Base-by-base conservation (phyloP, 2,888 invertebrate species). In the Diplolepis rosae region DNA sequence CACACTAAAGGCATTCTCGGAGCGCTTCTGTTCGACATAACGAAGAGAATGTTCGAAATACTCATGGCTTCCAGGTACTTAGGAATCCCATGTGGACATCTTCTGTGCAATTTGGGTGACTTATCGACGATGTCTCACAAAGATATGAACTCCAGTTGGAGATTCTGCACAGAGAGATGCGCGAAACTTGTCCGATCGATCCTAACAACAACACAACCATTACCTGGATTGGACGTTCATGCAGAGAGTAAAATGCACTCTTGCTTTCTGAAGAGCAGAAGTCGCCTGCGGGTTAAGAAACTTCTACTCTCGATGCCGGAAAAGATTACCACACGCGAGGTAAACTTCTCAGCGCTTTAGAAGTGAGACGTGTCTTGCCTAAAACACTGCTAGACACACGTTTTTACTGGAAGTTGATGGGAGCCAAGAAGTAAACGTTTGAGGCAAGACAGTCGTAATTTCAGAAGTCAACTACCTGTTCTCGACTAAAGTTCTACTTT, bases 21-120 rank as follows among this genome's bases (percentile, higher is more conserved):
- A 61, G 61, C 39, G 61, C 61, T 61, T 61, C 61, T 61, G 61
- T 61, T 61, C 39, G 61, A 42, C 39, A 61, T 61, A 39, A 39
- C 39, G 7, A 24, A 39, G 61, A 39, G 61, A 61, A 61, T 61
- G 61, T 39, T 61, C 61, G 39, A 61, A 61, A 61, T 61, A 61
- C 61, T 39, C 39, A 56, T 18, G 61, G 61, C 61, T 61, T 61
- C 24, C n/a, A 24, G 27, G 61, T 61, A 61, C 61, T 61, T 61
- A 42, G 39, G 35, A 61, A 61, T 61, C 39, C 61, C 61, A 61
- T 35, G 61, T 61, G 39, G 61, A 61, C 39, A 61, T 61, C 61
- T 61, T 42, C 61, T 61, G 39, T 39, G 61, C 39, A 61, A 61
- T 61, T 61, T 39, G 24, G 61, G 61, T 61, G 61, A 61, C 61